A percentile compares a stretch with the other conserved stretches of the same genome.
Conservation (phyloP, 1,140 invertebrate genomes). For the Epicauta chinensis region DNA sequence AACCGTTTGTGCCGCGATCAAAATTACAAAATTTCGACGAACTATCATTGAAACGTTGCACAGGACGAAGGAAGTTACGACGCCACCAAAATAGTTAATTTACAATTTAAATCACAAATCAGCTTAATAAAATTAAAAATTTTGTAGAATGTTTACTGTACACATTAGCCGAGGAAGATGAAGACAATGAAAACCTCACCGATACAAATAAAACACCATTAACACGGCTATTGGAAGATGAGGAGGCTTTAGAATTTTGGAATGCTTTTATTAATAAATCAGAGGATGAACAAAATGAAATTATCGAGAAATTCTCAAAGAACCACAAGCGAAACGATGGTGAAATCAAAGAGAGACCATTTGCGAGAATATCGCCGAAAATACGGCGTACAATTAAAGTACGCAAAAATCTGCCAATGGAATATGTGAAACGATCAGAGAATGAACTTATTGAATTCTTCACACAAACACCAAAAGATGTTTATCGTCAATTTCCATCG, state of each 20-base stretch:
- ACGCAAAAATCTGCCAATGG: slow-evolving; percentile 28
- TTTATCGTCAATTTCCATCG: slow-evolving; percentile 25
- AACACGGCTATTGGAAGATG: slow-evolving; percentile 27
- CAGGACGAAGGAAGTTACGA: slow-evolving; percentile 68
- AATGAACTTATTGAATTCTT: slow-evolving; percentile 33
- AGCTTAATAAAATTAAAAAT: slow-evolving; percentile 3
- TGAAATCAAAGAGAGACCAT: slow-evolving; percentile 10
- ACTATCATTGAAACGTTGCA: slow-evolving; percentile 76
- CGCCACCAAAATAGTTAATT: slow-evolving; percentile 59
- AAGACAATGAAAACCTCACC: slow-evolving; percentile 17
- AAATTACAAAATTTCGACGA: slow-evolving; percentile 45
- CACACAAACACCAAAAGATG: slow-evolving; percentile 20
- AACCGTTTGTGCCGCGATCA: not conserved
- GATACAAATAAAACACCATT: slow-evolving; percentile 32
- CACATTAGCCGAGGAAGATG: slow-evolving; percentile 28
- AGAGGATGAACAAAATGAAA: slow-evolving; percentile 30
- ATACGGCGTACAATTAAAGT: slow-evolving; percentile 29
- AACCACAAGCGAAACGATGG: slow-evolving; percentile 12
- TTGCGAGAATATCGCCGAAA: slow-evolving; percentile 26
- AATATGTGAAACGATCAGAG: slow-evolving; percentile 26
- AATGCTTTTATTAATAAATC: slow-evolving; percentile 31
- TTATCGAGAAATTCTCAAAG: slow-evolving; percentile 23
- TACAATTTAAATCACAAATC: slow-evolving; percentile 3
- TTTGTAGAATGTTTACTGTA: slow-evolving; percentile 28
- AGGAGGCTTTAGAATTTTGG: slow-evolving; percentile 30